phyloP scores from a whole-genome alignment of 2,888 invertebrate genomes.

The Lepetodrilus schrolli region DNA sequence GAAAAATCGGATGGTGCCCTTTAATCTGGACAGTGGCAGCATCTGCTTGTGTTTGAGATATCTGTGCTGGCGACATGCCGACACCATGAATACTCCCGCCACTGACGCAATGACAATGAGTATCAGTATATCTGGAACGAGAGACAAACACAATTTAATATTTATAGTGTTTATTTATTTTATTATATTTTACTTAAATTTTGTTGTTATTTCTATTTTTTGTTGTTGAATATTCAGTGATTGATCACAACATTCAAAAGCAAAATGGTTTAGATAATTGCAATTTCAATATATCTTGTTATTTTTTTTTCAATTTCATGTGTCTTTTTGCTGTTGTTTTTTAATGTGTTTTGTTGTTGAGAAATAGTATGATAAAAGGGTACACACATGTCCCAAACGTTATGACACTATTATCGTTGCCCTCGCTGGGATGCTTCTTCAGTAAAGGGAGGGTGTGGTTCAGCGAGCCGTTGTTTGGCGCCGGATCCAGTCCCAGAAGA shows the following conservation, averaged over 20 bases:
- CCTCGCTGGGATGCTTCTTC: constrained; percentile 12
- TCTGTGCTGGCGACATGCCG: constrained; percentile 58
- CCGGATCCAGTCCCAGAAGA: constrained; percentile 64
- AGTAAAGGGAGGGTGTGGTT: constrained; percentile 52
- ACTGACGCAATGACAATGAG: constrained; percentile 54
- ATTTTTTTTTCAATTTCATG: too few species aligned
- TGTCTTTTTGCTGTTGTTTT: too few species aligned
- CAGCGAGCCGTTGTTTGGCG: constrained; percentile 70
- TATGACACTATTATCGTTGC: constrained; percentile 35
- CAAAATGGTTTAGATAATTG: too few species aligned
- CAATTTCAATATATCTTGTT: too few species aligned
- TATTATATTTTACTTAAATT: too few species aligned
- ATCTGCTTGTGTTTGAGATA: constrained; percentile 42
- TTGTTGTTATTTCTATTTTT: too few species aligned
- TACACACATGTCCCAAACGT: constrained; percentile 60
- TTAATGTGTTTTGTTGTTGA: too few species aligned
- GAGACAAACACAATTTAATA: too few species aligned
- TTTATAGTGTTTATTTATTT: too few species aligned
- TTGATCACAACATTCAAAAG: too few species aligned
- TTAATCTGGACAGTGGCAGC: constrained; percentile 34
- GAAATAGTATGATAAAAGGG: neutral
- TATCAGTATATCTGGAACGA: constrained; percentile 59
- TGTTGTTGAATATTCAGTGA: too few species aligned
- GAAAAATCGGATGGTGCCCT: constrained; percentile 31
- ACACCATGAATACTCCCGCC: constrained; percentile 58